Evolutionary conservation across 2,797 vertebrate genomes (phyloP), one percentile per base, ranked within the genome.

Genomic region (Buceros bicornis): DNA sequence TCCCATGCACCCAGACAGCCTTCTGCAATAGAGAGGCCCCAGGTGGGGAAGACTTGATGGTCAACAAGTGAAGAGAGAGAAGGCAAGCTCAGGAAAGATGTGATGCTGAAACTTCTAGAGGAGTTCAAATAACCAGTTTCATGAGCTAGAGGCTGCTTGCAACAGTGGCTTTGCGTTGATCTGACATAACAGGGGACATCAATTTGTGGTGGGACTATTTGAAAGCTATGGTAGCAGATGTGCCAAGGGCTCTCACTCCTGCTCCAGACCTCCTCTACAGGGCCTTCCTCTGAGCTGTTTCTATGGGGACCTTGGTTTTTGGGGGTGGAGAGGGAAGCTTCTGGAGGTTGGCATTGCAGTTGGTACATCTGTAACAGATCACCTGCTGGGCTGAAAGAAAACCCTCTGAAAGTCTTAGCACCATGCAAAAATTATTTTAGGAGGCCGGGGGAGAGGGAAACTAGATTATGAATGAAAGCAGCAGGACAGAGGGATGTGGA

Each of bases 11-110:
- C 13, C 2, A 0, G 29, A 26, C 21, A 47, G 54, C 67, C 66
- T 82, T 0, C 0, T 66, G 47, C 4, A 5, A 22, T 22, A 58
- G 56, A 65, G 19, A 58, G 5, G 16, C 54, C 31, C 20, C 7
- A 15, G 18, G 2, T 19, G 18, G 53, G 72, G 37, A 82, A 72
- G 43, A 14, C 71, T 26, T 35, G 51, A 14, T 61, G 74, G 33
- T 45, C 54, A 76, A 3, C 1, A 3, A 33, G 21, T 31, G 9
- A 53, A 81, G 79, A 56, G 37, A 81, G 26, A 33, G n/a, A 16
- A 10, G 22, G 12, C 22, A 56, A 60, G 43, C 31, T 17, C n/a
- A 66, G 42, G 73, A 76, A 90, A 48, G n/a, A n/a, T 0, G 0
- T n/a, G 28, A 10, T 40, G 40, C 33, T 78, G 47, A 53, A 69